Evolutionary conservation across 2,797 vertebrate species (phyloP).

Genomic region (Rhyacichthys aspro): DNA sequence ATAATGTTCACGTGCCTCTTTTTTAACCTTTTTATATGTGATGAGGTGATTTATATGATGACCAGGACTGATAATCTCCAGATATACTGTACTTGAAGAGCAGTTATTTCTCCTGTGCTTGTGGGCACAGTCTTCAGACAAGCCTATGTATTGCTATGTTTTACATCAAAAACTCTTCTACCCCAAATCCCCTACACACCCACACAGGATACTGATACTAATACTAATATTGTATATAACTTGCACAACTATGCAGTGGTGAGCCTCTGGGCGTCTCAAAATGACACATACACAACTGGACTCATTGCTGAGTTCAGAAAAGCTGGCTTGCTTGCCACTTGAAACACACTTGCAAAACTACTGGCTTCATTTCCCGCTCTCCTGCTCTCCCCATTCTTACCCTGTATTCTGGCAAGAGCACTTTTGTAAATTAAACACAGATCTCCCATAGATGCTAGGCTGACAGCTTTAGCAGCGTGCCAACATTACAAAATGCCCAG

Average conservation of each 20-base stretch:
- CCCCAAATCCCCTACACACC: slow-evolving; percentile 17
- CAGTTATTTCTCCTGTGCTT: slow-evolving; percentile 50
- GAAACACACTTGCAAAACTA: slow-evolving; percentile 54
- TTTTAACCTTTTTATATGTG: too few relatives aligned
- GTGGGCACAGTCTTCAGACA: slow-evolving; percentile 45
- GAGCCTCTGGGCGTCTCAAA: slow-evolving; percentile 19
- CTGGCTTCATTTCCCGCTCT: slow-evolving; percentile 28
- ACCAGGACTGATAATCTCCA: background rate
- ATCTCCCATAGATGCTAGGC: slow-evolving; percentile 74
- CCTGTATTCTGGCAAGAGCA: slow-evolving; percentile 62
- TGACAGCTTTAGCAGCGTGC: slow-evolving; percentile 78
- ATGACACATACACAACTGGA: slow-evolving; percentile 30
- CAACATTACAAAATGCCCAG: slow-evolving; percentile 74
- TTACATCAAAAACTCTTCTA: slow-evolving; percentile 31
- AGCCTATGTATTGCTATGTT: slow-evolving; percentile 47
- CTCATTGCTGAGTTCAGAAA: slow-evolving; percentile 35
- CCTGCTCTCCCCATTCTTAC: slow-evolving; percentile 50
- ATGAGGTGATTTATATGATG: background rate
- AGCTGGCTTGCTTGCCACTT: slow-evolving; percentile 34
- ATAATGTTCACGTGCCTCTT: too few relatives aligned
- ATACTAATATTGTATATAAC: too few relatives aligned
- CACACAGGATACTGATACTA: slow-evolving; percentile 43
- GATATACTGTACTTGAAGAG: slow-evolving; percentile 25
- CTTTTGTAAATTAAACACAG: slow-evolving; percentile 80
- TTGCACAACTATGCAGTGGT: slow-evolving; percentile 38